These are phyloP conservation scores for Erythrolamprus reginae DNA, from an alignment of 2,113 vertebrate species.

Conservation along the genomic window DNA sequence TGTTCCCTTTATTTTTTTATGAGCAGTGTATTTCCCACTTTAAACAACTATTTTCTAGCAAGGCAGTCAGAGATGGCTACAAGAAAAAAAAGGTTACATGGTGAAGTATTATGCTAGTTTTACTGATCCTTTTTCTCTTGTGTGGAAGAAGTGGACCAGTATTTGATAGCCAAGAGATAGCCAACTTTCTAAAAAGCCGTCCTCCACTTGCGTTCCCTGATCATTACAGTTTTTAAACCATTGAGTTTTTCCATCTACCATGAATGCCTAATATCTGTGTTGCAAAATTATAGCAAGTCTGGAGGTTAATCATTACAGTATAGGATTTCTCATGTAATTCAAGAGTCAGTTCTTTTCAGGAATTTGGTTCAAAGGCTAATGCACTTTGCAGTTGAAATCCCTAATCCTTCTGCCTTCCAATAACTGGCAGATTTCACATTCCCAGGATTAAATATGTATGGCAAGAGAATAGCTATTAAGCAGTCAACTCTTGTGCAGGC, in stretches of 20 bases:
- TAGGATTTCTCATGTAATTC: not conserved
- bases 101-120: not conserved
- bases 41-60: not conserved
- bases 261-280: not conserved
- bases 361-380: not conserved
- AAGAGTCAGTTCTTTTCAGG: not conserved
- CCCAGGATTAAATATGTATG: not conserved
- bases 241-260: not conserved
- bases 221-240: not conserved
- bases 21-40: not conserved
- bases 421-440: not conserved
- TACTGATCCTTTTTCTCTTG: not conserved
- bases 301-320: not conserved
- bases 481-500: not conserved
- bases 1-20: too few species aligned
- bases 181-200: not conserved
- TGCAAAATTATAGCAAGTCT: not conserved
- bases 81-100: not conserved
- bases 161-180: not conserved
- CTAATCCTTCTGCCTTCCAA: not conserved
- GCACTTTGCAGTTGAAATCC: not conserved
- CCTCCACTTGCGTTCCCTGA: not conserved
- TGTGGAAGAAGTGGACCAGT: not conserved
- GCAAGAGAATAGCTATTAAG: not conserved
- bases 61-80: not conserved